Evolutionary conservation across 2,113 vertebrate genomes (phyloP).

Genomic region (Prionailurus bengalensis): DNA sequence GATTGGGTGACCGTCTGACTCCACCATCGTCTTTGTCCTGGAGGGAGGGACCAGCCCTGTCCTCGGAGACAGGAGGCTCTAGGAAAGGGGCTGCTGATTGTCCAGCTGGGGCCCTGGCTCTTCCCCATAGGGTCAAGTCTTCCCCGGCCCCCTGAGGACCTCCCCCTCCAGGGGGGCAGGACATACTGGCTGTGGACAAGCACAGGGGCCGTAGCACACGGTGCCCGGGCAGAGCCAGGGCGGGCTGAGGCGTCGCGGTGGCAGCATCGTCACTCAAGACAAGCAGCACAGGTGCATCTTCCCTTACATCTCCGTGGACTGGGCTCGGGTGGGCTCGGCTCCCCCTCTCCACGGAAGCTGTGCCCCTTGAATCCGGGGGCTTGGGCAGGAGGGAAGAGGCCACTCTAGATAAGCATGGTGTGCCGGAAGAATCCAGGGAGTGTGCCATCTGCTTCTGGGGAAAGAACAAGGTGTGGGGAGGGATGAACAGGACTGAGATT

Average conservation of each 20-base stretch:
- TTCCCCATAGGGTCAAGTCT: accelerated
- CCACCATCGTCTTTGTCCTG: accelerated
- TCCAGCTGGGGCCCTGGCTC: accelerated
- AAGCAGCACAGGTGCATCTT: no score
- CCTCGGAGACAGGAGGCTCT: no score
- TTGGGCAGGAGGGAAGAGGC: accelerated
- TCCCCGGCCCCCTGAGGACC: neutral
- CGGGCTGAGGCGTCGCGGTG: no score
- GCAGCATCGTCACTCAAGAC: neutral
- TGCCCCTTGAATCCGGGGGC: neutral
- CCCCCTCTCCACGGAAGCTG: no score
- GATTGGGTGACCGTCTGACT: neutral
- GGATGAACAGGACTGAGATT: neutral
- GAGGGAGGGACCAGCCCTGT: accelerated
- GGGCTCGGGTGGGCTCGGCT: neutral
- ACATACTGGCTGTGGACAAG: accelerated
- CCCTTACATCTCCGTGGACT: no score
- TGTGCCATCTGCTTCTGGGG: neutral
- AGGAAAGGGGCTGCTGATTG: neutral
- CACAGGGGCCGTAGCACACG: accelerated
- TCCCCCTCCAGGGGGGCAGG: neutral
- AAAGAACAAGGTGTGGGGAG: neutral
- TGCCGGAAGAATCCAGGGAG: neutral
- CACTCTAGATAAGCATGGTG: accelerated
- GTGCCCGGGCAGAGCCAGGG: neutral